Evolutionary conservation across 2,888 invertebrate species (phyloP).

Genomic region (Drosophila paranaensis): DNA sequence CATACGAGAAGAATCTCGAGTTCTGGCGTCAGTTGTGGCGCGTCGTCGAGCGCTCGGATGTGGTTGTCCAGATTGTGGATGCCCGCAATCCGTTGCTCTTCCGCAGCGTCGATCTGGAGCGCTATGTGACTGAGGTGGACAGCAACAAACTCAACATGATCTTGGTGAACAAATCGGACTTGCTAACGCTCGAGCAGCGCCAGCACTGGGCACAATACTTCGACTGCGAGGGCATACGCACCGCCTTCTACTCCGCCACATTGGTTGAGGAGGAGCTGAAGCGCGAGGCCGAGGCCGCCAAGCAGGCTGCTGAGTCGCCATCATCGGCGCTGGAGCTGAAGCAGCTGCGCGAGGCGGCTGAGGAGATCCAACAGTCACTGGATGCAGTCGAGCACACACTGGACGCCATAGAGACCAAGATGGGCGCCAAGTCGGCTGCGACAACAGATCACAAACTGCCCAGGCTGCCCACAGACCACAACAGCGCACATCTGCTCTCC

Average conservation of each 20-base stretch:
- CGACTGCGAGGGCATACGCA: conserved; percentile 88
- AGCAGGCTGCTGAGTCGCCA: conserved; percentile 30
- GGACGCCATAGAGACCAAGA: conserved; percentile 86
- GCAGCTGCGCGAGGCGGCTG: conserved; percentile 86
- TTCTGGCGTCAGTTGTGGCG: conserved; percentile 99
- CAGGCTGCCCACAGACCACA: conserved; percentile 54
- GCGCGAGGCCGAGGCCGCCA: conserved; percentile 54
- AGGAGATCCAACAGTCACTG: conserved; percentile 86
- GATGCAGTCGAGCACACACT: conserved; percentile 86
- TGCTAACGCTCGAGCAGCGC: conserved; percentile 92
- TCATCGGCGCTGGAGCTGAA: conserved; percentile 67
- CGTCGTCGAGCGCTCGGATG: conserved; percentile 97
- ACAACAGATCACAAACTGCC: conserved; percentile 14
- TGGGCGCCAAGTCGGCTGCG: conserved; percentile 73
- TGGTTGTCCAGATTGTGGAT: conserved; percentile 97
- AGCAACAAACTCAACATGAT: conserved; percentile 91
- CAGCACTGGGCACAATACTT: conserved; percentile 95
- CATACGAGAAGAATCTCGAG: conserved; percentile 98
- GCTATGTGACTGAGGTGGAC: conserved; percentile 92
- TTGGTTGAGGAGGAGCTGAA: conserved; percentile 86
- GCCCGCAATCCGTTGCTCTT: conserved; percentile 97
- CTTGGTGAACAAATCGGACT: conserved; percentile 98
- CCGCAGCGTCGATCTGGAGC: conserved; percentile 95
- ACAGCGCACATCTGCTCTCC: conserved; percentile 85
- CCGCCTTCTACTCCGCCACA: conserved; percentile 96